Percentiles rank a stretch among this genome's conserved stretches.
Evolutionary conservation across 2,113 vertebrate species (phyloP).

Genomic region (Tachysurus fulvidraco): DNA sequence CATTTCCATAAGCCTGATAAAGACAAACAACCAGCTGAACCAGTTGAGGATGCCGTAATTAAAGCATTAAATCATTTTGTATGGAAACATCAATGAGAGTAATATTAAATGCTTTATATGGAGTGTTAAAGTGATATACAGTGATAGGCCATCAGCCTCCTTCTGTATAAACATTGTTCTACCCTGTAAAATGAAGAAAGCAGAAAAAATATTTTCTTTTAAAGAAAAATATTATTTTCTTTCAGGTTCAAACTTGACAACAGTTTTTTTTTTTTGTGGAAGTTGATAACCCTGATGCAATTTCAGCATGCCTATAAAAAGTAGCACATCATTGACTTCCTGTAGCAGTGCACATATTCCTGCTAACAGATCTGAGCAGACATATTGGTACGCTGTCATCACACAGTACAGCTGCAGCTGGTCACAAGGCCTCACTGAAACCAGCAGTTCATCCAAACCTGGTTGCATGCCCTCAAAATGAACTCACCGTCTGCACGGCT

Average conservation of each 20-base stretch:
- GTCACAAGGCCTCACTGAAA: conserved; percentile 32
- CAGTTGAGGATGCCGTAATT: background rate
- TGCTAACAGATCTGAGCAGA: conserved; percentile 40
- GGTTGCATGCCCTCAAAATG: background rate
- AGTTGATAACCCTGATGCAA: conserved; percentile 17
- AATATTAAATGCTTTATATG: background rate
- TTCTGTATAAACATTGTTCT: background rate
- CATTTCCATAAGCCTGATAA: background rate
- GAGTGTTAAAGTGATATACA: background rate
- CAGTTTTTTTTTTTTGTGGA: background rate
- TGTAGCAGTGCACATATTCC: conserved; percentile 45
- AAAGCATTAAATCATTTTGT: background rate
- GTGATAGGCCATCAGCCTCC: background rate
- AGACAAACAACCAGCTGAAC: background rate
- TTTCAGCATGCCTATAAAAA: conserved; percentile 44
- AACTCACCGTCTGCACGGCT: background rate
- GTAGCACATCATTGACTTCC: conserved; percentile 40
- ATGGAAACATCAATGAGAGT: background rate
- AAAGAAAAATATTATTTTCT: background rate
- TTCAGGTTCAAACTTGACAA: background rate
- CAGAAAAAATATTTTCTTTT: too few relatives aligned
- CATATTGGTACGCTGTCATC: conserved; percentile 36
- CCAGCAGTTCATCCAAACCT: conserved; percentile 24
- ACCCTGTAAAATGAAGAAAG: too few relatives aligned
- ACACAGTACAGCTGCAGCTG: conserved; percentile 37